Evolutionary conservation across 2,797 vertebrate species (phyloP), one percentile per base, ranked within the genome.

Genomic region (Alectoris magna): DNA sequence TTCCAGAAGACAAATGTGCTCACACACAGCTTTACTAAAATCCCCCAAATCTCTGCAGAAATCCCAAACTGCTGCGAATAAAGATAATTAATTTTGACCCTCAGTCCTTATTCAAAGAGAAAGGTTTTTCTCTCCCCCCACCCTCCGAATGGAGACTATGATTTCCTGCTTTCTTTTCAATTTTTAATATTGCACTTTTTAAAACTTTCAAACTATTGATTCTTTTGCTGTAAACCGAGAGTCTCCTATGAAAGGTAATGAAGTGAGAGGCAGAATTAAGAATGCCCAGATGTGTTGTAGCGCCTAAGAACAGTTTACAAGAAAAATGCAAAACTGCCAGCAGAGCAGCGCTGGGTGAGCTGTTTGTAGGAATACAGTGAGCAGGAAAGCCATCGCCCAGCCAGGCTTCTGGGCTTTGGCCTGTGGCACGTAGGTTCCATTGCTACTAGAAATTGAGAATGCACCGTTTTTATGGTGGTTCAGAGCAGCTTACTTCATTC

Each of bases 261-360:
- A 96, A 96, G 95, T 95, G 93, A 96, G 93, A 96, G 66, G 88
- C 87, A 91, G 87, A 95, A 95, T 96, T 95, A 96, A 96, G 96
- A 96, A 84, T 92, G 94, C 95, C 95, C 95, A 94, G 95, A 95
- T 95, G 94, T 95, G 85, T 93, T 93, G 93, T 91, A 93, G 96
- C 85, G 63, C 89, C 68, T 74, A 88, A 88, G 91, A 95, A 34
- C 74, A 51, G 74, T 95, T 96, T 96, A 96, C 89, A 93, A 90
- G 93, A 88, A 90, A 95, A 95, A 96, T 38, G 92, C 94, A 87
- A 91, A 95, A 84, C 90, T 93, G 94, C 96, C 85, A 94, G 92
- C 87, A 93, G 93, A 87, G 80, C 79, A 95, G 93, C 21, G 0
- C 79, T 4, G n/a, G 76, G 93, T 77, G 80, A 84, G 91, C 90